These are phyloP conservation scores for Felis catus DNA, from an alignment of 2,113 vertebrate species.

Conservation along the genomic window F.catus_Fca126_mat1.0 CM031420.1:96821001-96821500, in stretches of 20 bases:
- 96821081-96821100: constrained; percentile 21
- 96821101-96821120: not conserved
- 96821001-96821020: not conserved
- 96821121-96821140: not conserved
- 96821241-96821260: too few species aligned
- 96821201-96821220: too few species aligned
- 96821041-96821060: not conserved
- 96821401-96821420: not conserved
- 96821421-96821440: not conserved
- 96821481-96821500: not conserved
- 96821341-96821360: too few species aligned
- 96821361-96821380: too few species aligned
- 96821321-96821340: too few species aligned
- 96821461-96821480: not conserved
- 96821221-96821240: too few species aligned
- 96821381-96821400: not conserved
- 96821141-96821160: not conserved
- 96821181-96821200: too few species aligned
- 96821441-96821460: not conserved
- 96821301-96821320: too few species aligned
- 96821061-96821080: constrained; percentile 20
- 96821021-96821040: not conserved
- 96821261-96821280: too few species aligned
- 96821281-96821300: too few species aligned
- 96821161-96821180: not conserved